Conservation (phyloP, 2,888 invertebrate genomes). For the Azorinus chamasolen region DNA sequence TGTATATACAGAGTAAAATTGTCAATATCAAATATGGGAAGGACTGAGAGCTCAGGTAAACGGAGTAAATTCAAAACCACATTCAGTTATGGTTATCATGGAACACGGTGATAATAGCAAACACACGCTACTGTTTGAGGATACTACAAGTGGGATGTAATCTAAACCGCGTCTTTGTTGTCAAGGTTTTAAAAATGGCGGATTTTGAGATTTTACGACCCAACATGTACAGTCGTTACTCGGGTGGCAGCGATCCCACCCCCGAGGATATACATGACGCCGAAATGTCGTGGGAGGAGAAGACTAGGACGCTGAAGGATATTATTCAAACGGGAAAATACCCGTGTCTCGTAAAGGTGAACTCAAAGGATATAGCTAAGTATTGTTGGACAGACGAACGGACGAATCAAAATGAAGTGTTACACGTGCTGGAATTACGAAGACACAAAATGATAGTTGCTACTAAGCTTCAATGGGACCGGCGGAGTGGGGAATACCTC, state of each 20-base stretch:
- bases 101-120: background rate
- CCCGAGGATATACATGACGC: background rate
- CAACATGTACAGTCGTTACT: background rate
- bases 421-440: slow-evolving; percentile 76
- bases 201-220: background rate
- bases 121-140: slow-evolving; percentile 9
- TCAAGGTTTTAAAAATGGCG: slow-evolving; percentile 13
- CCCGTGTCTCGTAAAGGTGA: slow-evolving; percentile 58
- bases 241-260: background rate
- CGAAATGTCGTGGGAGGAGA: slow-evolving; percentile 70
- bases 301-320: slow-evolving; percentile 69
- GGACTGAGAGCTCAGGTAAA: background rate
- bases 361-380: slow-evolving; percentile 30
- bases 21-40: background rate
- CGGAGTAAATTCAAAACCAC: background rate
- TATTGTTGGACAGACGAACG: slow-evolving; percentile 8
- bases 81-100: slow-evolving; percentile 7
- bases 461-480: slow-evolving; percentile 79
- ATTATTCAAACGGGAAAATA: slow-evolving; percentile 62
- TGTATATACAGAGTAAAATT: too few relatives aligned
- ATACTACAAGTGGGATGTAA: background rate
- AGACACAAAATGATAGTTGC: slow-evolving; percentile 76
- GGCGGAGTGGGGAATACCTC: slow-evolving; percentile 75
- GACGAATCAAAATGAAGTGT: slow-evolving; percentile 29
- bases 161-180: slow-evolving; percentile 7